Conservation (phyloP, 1,140 invertebrate genomes). For the Apis florea region DNA sequence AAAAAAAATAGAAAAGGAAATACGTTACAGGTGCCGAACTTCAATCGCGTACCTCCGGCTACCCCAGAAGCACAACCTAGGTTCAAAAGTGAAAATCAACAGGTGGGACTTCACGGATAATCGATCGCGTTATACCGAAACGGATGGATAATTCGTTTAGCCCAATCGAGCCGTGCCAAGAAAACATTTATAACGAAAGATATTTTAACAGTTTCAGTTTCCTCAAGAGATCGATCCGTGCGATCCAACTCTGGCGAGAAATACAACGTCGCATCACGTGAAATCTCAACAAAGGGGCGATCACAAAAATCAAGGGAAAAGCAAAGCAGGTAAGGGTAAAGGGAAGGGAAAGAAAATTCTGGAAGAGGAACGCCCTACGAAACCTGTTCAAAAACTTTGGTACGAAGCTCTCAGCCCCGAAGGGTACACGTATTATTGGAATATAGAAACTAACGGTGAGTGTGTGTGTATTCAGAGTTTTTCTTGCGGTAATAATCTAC, state of each 20-base stretch:
- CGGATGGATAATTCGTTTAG: background rate
- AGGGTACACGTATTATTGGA: conserved; percentile 90
- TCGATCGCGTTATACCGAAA: background rate
- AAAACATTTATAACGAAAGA: background rate
- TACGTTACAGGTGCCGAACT: conserved; percentile 51
- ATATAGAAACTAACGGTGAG: conserved; percentile 88
- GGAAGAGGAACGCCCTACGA: conserved; percentile 69
- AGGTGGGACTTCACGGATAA: conserved; percentile 31
- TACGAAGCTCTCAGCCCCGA: conserved; percentile 86
- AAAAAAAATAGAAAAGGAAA: background rate
- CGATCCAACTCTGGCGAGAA: conserved; percentile 61
- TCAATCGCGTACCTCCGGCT: conserved; percentile 56
- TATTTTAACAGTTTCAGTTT: conserved; percentile 53
- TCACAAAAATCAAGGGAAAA: conserved; percentile 74
- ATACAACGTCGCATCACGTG: conserved; percentile 11
- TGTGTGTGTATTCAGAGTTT: background rate
- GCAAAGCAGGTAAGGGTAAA: conserved; percentile 69
- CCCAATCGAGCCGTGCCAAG: background rate
- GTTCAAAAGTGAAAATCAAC: conserved; percentile 57
- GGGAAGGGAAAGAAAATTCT: conserved; percentile 76
- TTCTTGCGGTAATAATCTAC: background rate
- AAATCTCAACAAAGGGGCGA: conserved; percentile 67
- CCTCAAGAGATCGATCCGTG: conserved; percentile 69
- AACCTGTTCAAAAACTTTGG: conserved; percentile 81
- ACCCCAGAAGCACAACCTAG: conserved; percentile 59